Evolutionary conservation across 2,797 vertebrate genomes (phyloP), one percentile per base, ranked within the genome.

Genomic region (Pempheris klunzingeri): DNA sequence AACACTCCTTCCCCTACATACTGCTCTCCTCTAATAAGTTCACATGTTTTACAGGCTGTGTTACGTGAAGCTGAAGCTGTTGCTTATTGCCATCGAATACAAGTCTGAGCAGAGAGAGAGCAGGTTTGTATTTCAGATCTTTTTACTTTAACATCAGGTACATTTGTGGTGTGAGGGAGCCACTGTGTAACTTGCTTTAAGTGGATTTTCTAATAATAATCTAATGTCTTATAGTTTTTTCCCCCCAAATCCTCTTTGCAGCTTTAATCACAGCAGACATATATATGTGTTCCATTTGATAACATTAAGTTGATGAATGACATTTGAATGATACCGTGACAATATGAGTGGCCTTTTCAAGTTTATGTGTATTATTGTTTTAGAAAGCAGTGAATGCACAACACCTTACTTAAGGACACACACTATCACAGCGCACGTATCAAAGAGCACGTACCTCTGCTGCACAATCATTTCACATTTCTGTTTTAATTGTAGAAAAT

Each of bases 51-150:
- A 52, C 94, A 99, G 98, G 90, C 94, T 99, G 93, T 99, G 98
- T 90, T 99, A 99, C 92, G 98, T 99, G 88, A 99, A 99, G 91
- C 95, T 99, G 90, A 99, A 99, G 94, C 96, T 99, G 90, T 92
- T 99, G 92, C 97, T 99, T 93, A 99, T 99, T 94, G 98, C 98
- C 95, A 98, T 99, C 92, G 98, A 99, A 80, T 98, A 98, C 95
- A 99, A 99, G 95, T 98, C 98, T 0, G 97, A 99, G 91, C 97
- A 97, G 88, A 96, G 97, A 77, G 98, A 99, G 88, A 99, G 98
- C 97, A 98, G 98, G 98, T 99, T 94, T 91, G 95, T 95, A 81
- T 57, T 32, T 30, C 28, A 36, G 36, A 46, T 70, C 57, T 71
- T 78, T 76, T 43, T 63, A 71, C 28, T 22, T 2, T 76, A 59